These are phyloP conservation scores for Trissolcus japonicus DNA, from an alignment of 2,888 invertebrate species.

Conservation along the genomic window DNA sequence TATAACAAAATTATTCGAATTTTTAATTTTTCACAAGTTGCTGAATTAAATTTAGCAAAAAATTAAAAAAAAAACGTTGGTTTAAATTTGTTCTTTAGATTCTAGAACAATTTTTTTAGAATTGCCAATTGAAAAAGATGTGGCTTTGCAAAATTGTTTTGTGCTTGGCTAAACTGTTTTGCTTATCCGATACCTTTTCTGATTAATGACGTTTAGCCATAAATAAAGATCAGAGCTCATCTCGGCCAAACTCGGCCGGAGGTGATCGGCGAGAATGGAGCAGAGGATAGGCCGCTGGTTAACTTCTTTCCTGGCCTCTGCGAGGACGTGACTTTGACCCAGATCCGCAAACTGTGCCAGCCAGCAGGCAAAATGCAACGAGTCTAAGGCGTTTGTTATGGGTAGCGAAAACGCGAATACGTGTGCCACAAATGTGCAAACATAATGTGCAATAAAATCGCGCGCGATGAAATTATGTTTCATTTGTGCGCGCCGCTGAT, in stretches of 20 bases:
- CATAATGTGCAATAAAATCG: constrained; percentile 22
- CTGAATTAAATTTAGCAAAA: too few species aligned
- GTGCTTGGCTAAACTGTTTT: too few species aligned
- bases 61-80: too few species aligned
- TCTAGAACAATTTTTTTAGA: too few species aligned
- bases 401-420: constrained; percentile 42
- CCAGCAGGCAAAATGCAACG: constrained; percentile 63
- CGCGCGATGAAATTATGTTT: constrained; percentile 5
- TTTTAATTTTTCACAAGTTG: too few species aligned
- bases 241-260: constrained; percentile 67
- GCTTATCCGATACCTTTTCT: constrained; percentile 20
- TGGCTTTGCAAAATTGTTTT: too few species aligned
- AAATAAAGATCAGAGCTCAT: constrained; percentile 69
- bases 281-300: constrained; percentile 64
- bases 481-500: neutral
- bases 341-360: constrained; percentile 69
- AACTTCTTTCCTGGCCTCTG: constrained; percentile 71
- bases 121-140: too few species aligned
- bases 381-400: constrained; percentile 56
- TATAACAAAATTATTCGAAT: too few species aligned
- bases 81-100: too few species aligned
- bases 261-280: constrained; percentile 63
- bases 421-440: constrained; percentile 12
- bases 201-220: constrained; percentile 61
- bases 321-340: constrained; percentile 76